phyloP scores from a whole-genome alignment of 37 sponge, comb jelly and placozoan genomes.

The Chondrosia reniformis region DNA sequence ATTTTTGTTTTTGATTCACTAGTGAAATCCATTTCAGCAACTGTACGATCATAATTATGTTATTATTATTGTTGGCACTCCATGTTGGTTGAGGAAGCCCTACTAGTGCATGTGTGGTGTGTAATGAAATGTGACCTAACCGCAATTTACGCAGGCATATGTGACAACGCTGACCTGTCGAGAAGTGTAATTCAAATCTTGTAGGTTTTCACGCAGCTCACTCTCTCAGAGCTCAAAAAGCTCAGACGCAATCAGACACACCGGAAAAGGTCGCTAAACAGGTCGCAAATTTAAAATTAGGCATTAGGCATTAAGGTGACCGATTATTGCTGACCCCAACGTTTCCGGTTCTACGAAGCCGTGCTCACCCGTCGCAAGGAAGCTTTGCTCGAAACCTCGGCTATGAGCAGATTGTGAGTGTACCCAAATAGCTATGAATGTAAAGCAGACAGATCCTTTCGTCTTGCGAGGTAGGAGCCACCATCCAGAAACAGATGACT shows the following conservation, averaged over 20 bases:
- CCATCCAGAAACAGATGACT: slow-evolving; percentile 16
- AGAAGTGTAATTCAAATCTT: too few relatives aligned
- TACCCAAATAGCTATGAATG: slow-evolving; percentile 1
- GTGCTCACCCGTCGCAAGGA: slow-evolving; percentile 12
- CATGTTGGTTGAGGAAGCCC: too few relatives aligned
- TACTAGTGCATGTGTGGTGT: too few relatives aligned
- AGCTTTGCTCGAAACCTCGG: slow-evolving; percentile 9
- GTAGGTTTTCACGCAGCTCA: slow-evolving; percentile 7
- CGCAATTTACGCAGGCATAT: too few relatives aligned
- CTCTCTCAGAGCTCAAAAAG: slow-evolving; percentile 13
- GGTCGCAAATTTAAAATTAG: slow-evolving; percentile 8
- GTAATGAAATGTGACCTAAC: too few relatives aligned
- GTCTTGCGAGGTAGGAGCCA: slow-evolving; percentile 2
- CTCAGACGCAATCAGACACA: background rate
- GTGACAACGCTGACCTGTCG: too few relatives aligned
- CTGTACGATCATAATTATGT: too few relatives aligned
- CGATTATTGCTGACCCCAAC: slow-evolving; percentile 8
- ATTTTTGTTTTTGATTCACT: background rate
- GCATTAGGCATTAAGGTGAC: background rate
- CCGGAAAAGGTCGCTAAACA: too few relatives aligned
- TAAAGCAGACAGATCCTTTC: background rate
- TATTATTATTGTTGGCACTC: too few relatives aligned
- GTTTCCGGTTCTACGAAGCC: slow-evolving; percentile 16
- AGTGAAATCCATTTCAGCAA: background rate
- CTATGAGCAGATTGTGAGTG: slow-evolving; percentile 11